These are phyloP conservation scores for Muscicapa comitata DNA, from an alignment of 2,797 vertebrate species.

Conservation along the genomic window DNA sequence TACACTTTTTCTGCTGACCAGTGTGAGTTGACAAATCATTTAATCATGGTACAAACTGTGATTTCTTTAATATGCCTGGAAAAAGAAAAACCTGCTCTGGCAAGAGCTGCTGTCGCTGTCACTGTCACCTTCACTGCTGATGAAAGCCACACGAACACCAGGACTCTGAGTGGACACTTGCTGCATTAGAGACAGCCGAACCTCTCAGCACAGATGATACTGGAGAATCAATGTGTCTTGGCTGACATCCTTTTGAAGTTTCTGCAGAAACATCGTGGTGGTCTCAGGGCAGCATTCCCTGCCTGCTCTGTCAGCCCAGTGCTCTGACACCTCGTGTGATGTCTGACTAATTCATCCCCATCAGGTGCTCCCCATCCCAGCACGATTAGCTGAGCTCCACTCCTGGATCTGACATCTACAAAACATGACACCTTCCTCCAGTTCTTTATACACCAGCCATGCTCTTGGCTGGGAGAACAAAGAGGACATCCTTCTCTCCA, in stretches of 20 bases:
- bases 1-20: not conserved
- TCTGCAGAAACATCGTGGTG: not conserved
- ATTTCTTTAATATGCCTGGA: not conserved
- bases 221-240: not conserved
- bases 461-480: slow-evolving; percentile 34
- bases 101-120: not conserved
- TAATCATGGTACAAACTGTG: not conserved
- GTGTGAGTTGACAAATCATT: not conserved
- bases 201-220: not conserved
- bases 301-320: not conserved
- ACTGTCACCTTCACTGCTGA: not conserved
- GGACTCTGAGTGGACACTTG: not conserved
- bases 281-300: not conserved
- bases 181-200: not conserved
- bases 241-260: not conserved
- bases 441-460: not conserved
- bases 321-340: not conserved
- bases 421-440: not conserved
- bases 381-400: not conserved
- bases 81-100: not conserved
- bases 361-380: not conserved
- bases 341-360: not conserved
- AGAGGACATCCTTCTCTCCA: not conserved
- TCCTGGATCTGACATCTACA: not conserved
- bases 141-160: not conserved